These are phyloP conservation scores for Chaetura pelagica DNA, from an alignment of 2,113 vertebrate species.

Conservation along the genomic window DNA sequence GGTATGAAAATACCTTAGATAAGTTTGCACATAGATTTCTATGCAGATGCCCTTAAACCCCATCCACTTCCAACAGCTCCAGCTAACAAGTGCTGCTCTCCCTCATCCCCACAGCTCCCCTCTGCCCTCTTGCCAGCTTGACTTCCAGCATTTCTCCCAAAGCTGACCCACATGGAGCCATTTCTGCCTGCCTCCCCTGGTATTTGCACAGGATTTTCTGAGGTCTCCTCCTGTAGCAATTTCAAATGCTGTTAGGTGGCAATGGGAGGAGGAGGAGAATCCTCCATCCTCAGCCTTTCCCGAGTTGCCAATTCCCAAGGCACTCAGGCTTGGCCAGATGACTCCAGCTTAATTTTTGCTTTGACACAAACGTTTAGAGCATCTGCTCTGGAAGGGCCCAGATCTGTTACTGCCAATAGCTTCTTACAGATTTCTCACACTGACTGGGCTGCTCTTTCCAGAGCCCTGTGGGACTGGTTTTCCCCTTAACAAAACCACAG, in stretches of 20 bases:
- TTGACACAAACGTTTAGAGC: background rate
- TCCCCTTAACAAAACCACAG: background rate
- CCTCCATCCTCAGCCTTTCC: background rate
- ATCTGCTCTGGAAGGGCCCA: background rate
- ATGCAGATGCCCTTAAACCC: background rate
- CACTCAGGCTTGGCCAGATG: background rate
- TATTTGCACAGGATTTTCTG: background rate
- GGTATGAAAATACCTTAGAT: background rate
- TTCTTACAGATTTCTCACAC: background rate
- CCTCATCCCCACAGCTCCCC: background rate
- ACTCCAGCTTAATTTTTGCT: background rate
- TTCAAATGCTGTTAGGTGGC: background rate
- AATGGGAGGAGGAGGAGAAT: background rate
- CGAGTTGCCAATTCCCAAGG: background rate
- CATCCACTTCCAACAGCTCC: background rate
- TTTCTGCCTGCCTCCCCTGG: background rate
- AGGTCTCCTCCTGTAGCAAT: background rate
- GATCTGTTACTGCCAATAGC: background rate
- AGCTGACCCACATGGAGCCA: background rate
- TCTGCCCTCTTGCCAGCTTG: background rate
- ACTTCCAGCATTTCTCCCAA: background rate
- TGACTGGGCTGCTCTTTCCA: background rate
- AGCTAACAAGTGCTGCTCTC: fast-evolving
- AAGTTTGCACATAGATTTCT: background rate
- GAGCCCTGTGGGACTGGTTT: background rate